phyloP scores from a whole-genome alignment of 2,888 invertebrate species.

The Agrochola litura region DNA sequence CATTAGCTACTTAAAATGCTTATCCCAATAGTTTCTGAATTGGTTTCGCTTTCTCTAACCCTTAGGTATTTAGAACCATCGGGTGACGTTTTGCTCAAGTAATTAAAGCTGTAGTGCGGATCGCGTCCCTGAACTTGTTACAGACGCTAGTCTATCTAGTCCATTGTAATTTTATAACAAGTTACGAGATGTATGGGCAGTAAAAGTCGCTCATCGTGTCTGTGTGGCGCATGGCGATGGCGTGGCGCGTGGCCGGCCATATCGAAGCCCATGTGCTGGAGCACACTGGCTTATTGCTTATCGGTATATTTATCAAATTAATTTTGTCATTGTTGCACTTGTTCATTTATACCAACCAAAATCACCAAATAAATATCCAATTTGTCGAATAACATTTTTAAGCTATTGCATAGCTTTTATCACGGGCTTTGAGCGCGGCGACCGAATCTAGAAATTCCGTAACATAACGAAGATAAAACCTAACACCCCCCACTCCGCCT shows the following conservation, averaged over 20 bases:
- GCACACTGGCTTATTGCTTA: not conserved
- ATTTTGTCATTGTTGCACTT: not conserved
- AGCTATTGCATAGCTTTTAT: too few relatives aligned
- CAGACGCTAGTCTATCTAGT: conserved; percentile 8
- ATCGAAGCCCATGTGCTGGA: not conserved
- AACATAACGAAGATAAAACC: too few relatives aligned
- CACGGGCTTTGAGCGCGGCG: too few relatives aligned
- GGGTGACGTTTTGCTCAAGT: not conserved
- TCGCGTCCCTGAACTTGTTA: conserved; percentile 17
- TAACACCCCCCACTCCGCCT: too few relatives aligned
- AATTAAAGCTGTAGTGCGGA: not conserved
- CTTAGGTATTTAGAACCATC: not conserved
- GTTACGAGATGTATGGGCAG: conserved; percentile 24
- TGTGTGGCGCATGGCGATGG: not conserved
- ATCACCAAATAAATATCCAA: not conserved
- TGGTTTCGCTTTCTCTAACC: not conserved
- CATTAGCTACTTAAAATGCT: too few relatives aligned
- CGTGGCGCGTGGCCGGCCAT: not conserved
- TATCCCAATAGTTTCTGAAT: not conserved
- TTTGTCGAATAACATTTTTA: not conserved
- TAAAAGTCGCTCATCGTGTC: not conserved
- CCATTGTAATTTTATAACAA: not conserved
- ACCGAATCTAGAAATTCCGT: too few relatives aligned
- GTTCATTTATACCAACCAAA: not conserved
- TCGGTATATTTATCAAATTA: not conserved